Percentiles rank a stretch among this genome's conserved stretches.
These are phyloP conservation scores for Numenius arquata DNA, from an alignment of 2,113 vertebrate species.

Conservation along the genomic window DNA sequence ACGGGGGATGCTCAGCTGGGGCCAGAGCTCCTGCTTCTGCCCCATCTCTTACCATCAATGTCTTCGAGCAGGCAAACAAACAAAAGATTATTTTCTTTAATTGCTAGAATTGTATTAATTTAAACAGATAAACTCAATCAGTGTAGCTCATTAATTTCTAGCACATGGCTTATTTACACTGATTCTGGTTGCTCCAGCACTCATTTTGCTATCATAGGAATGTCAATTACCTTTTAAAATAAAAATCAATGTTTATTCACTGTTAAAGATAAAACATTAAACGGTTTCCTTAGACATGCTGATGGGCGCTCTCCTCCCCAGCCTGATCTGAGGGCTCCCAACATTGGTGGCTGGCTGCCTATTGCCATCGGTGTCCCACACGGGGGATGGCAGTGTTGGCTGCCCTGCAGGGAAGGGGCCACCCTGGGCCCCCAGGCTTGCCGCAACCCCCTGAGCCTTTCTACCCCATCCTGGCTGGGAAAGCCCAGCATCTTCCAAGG, in stretches of 20 bases:
- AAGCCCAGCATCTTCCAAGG: background rate
- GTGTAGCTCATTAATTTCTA: slow-evolving; percentile 42
- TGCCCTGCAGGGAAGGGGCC: background rate
- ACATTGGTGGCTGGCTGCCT: background rate
- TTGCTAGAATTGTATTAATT: slow-evolving; percentile 25
- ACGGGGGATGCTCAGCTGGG: background rate
- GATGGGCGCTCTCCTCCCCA: background rate
- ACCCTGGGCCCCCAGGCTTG: fast-evolving
- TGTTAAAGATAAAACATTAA: background rate
- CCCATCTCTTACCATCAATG: background rate
- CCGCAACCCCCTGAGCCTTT: background rate
- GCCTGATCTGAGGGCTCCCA: fast-evolving
- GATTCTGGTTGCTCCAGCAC: background rate
- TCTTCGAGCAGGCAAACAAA: background rate
- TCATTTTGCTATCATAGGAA: background rate
- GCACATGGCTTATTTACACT: background rate
- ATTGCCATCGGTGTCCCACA: fast-evolving
- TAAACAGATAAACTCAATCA: slow-evolving; percentile 40
- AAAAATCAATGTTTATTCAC: slow-evolving; percentile 46
- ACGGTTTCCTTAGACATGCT: background rate
- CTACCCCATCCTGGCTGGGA: background rate
- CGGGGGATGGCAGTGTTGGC: background rate
- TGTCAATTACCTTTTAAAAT: slow-evolving; percentile 34
- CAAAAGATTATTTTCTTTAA: background rate
- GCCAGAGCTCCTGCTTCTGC: background rate